Evolutionary conservation across 2,113 vertebrate species (phyloP), one percentile per base, ranked within the genome.

Genomic region (Colaptes auratus): DNA sequence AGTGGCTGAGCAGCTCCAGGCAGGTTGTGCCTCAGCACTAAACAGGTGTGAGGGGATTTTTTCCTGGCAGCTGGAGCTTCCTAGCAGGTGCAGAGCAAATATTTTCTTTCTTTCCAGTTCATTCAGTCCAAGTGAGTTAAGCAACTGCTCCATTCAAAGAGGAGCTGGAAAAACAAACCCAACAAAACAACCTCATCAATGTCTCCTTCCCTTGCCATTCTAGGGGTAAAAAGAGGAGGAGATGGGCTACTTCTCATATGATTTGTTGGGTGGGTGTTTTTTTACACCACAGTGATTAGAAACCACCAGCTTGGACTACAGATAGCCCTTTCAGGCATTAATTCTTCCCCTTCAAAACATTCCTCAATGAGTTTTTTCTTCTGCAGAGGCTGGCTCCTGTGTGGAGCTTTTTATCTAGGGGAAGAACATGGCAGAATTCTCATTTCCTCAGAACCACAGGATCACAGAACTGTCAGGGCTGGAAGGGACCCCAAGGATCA

Each of bases 321-420:
- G 89, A 96, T 33, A 94, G 83, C 81, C 81, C 88, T 90, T 96
- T 96, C 92, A 96, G 77, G 55, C 89, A 76, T 73, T 92, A 90
- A 84, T 94, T 93, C 90, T 88, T 90, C 88, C 15, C 86, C 86
- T 96, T 86, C 65, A 86, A 93, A 92, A 84, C 73, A 93, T 84
- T 94, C 94, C 77, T 96, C 93, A 94, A 93, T 94, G 86, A 95
- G 86, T 86, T 94, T 90, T 89, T 94, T 96, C 93, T 96, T 96
- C 81, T 83, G 83, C 90, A 93, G 55, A 95, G 93, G 92, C 90
- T 81, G 73, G 36, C 50, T 93, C 83, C 95, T 92, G 13, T 64
- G 69, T 44, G 65, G 61, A 56, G 61, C 58, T 84, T 65, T 88
- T 92, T 86, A 86, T 93, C 80, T 86, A 93, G 86, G 4, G 1